These are phyloP conservation scores for Drosophila willistoni DNA, from an alignment of 1,140 invertebrate species.

Conservation along the genomic window DNA sequence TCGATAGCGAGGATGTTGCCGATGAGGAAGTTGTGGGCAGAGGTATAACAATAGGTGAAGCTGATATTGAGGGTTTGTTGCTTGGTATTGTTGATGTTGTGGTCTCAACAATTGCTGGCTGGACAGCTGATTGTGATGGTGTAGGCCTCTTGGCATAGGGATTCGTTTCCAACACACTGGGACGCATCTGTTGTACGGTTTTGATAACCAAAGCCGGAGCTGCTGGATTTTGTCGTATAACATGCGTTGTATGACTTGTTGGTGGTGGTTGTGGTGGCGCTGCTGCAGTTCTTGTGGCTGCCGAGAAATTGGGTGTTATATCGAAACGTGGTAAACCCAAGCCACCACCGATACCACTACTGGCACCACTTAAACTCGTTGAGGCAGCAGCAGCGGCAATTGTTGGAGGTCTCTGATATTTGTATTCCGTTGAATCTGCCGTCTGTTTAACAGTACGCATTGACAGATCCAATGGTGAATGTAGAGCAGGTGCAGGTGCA, in stretches of 20 bases:
- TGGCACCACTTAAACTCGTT: not conserved
- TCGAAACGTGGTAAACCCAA: slow-evolving; percentile 84
- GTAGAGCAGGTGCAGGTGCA: slow-evolving; percentile 78
- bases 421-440: slow-evolving; percentile 91
- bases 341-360: slow-evolving; percentile 10
- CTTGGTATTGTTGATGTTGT: not conserved
- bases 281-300: slow-evolving; percentile 18
- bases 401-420: slow-evolving; percentile 83
- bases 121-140: not conserved
- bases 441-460: slow-evolving; percentile 93
- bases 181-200: slow-evolving; percentile 48
- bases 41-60: slow-evolving; percentile 13
- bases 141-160: slow-evolving; percentile 44
- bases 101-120: slow-evolving; percentile 42
- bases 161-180: slow-evolving; percentile 52
- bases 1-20: slow-evolving; percentile 3
- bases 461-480: slow-evolving; percentile 92
- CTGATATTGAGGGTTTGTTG: not conserved
- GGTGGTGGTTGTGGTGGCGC: slow-evolving; percentile 12
- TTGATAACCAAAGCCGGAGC: slow-evolving; percentile 48
- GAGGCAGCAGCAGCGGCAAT: slow-evolving; percentile 32
- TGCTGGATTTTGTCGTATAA: slow-evolving; percentile 46
- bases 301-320: slow-evolving; percentile 86
- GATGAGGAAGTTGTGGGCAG: not conserved
- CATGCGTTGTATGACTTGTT: slow-evolving; percentile 26